Evolutionary conservation across 2,113 vertebrate genomes (phyloP).

Genomic region (Epinephelus fuscoguttatus): DNA sequence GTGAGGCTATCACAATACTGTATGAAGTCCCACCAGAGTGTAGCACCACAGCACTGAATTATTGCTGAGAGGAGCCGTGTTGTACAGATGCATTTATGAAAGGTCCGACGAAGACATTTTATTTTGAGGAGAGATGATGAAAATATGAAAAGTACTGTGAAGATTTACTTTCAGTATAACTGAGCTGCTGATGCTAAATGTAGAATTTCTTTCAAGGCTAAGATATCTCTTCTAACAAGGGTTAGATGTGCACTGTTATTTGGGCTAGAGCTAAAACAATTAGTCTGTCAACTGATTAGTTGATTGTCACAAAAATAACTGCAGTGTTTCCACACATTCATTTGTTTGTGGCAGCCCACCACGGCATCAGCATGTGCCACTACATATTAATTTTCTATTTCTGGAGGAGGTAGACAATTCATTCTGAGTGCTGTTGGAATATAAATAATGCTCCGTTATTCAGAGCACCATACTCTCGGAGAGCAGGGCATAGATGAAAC

Average conservation of each 20-base stretch:
- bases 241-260: background rate
- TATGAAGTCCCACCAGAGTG: conserved; percentile 41
- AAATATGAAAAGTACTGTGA: background rate
- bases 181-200: background rate
- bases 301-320: background rate
- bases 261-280: background rate
- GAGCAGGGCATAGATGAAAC: too few species aligned
- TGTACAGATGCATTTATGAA: conserved; percentile 21
- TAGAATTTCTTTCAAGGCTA: background rate
- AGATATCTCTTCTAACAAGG: background rate
- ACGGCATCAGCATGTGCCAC: too few species aligned
- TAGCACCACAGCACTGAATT: conserved; percentile 23
- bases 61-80: conserved; percentile 20
- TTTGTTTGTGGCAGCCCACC: too few species aligned
- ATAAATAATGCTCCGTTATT: too few species aligned
- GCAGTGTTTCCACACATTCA: too few species aligned
- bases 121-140: background rate
- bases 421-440: too few species aligned
- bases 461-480: too few species aligned
- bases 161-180: background rate
- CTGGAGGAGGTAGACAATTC: too few species aligned
- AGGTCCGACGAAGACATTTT: conserved; percentile 11
- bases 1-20: conserved; percentile 29
- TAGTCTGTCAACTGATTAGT: background rate
- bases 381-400: too few species aligned